phyloP scores from a whole-genome alignment of 2,888 invertebrate genomes.

The Orthosia cruda region DNA sequence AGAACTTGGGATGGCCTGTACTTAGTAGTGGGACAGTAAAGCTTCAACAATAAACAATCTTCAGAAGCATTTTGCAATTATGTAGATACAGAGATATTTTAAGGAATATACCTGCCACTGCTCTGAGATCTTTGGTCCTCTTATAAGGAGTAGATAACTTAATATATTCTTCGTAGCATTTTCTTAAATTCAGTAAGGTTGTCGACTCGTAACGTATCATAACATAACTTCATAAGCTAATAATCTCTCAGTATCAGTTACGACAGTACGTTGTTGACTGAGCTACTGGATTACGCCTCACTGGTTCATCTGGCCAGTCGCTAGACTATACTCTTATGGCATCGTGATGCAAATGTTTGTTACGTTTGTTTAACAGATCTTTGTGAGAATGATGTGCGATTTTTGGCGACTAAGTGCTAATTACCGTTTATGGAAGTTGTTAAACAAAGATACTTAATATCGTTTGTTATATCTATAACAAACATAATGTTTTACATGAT shows the following conservation, averaged over 20 bases:
- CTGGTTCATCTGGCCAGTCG: background rate
- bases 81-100: no score
- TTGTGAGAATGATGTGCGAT: conserved; percentile 11
- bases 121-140: background rate
- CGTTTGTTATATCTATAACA: background rate
- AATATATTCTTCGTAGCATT: background rate
- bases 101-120: no score
- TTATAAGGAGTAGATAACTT: background rate
- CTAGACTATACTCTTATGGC: conserved; percentile 10
- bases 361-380: conserved; percentile 7
- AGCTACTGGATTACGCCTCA: conserved; percentile 39
- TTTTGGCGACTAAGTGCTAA: conserved; percentile 3
- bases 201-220: background rate
- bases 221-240: conserved; percentile 5
- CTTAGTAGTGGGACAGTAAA: no score
- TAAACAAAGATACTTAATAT: background rate
- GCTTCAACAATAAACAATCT: no score
- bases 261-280: conserved; percentile 11
- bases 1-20: no score
- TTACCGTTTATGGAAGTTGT: background rate
- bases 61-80: no score
- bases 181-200: background rate
- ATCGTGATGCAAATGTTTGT: background rate
- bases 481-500: no score
- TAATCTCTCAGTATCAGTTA: conserved; percentile 29